Conservation (phyloP, 1,140 invertebrate species). For the Pseudomyrmex cubaensis region DNA sequence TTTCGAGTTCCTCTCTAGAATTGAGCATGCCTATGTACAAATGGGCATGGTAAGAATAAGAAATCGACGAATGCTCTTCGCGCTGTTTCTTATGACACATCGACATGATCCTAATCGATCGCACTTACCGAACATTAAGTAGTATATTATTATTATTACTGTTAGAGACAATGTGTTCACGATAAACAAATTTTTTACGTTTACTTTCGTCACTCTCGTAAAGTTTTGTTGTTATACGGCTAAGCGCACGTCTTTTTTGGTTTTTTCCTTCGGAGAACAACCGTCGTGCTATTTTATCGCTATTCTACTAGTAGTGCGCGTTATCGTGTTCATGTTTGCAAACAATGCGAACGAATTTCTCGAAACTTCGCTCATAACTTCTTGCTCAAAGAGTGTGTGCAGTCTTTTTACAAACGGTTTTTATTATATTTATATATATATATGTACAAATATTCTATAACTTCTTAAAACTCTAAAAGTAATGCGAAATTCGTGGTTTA, state of each 20-base stretch:
- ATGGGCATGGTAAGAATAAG: slow-evolving; percentile 79
- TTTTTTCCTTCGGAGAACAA: not conserved
- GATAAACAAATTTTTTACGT: not conserved
- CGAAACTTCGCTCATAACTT: not conserved
- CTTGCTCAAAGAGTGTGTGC: not conserved
- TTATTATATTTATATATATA: not conserved
- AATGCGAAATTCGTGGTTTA: slow-evolving; percentile 9
- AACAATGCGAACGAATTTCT: slow-evolving; percentile 6
- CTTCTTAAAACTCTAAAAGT: slow-evolving; percentile 16
- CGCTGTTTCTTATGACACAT: slow-evolving; percentile 28
- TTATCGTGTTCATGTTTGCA: not conserved
- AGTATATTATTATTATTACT: slow-evolving; percentile 36
- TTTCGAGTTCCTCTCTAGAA: slow-evolving; percentile 73
- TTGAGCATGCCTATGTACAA: slow-evolving; percentile 83
- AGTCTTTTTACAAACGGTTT: slow-evolving; percentile 20
- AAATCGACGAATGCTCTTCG: slow-evolving; percentile 66
- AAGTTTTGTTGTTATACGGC: not conserved
- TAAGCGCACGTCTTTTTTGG: not conserved
- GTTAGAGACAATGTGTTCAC: not conserved
- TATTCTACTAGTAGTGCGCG: slow-evolving; percentile 20
- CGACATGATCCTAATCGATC: slow-evolving; percentile 32
- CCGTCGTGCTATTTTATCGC: not conserved
- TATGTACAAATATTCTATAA: slow-evolving; percentile 30
- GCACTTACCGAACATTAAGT: not conserved
- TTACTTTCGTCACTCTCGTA: slow-evolving; percentile 31